Evolutionary conservation across 2,888 invertebrate genomes (phyloP), one percentile per base, ranked within the genome.

Genomic region (Drosophila paranaensis): DNA sequence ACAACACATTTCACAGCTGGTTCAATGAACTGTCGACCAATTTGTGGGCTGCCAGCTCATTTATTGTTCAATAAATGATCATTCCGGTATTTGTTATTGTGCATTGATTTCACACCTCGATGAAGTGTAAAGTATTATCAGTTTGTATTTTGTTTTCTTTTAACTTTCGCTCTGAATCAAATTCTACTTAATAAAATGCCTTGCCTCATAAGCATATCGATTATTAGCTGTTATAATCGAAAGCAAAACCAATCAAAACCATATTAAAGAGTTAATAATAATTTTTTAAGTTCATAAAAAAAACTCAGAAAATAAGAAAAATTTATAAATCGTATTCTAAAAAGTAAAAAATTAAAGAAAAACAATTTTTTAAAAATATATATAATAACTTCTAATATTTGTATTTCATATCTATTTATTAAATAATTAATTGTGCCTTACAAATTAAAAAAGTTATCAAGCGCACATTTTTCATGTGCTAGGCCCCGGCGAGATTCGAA

Each of bases 401-500:
- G n/a, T 27, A 27, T 27, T 27, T 27, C 27, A 27, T 27, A 27
- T 27, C 2, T 27, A 27, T 27, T n/a, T n/a, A n/a, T n/a, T n/a
- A n/a, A n/a, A n/a, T n/a, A n/a, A n/a, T n/a, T n/a, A n/a, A n/a
- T n/a, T n/a, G n/a, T n/a, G n/a, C n/a, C n/a, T n/a, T n/a, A n/a
- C n/a, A n/a, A n/a, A 30, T 33, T 33, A 1, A 33, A 30, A 30
- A 30, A 30, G 6, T 30, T 6, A 30, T 6, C 30, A n/a, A 4
- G 30, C 33, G 51, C 62, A 55, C 42, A 65, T 56, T 71, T 43
- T 71, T 43, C 1, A 3, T 39, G 42, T 45, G 68, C 78, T 72
- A 92, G 92, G 92, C 92, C 91, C 92, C 92, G 92, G 87, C 92
- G 92, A 92, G 92, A 92, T 92, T 92, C 92, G 92, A 92, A 92